Evolutionary conservation across 2,888 invertebrate genomes (phyloP).

Genomic region (Atrina japonica): DNA sequence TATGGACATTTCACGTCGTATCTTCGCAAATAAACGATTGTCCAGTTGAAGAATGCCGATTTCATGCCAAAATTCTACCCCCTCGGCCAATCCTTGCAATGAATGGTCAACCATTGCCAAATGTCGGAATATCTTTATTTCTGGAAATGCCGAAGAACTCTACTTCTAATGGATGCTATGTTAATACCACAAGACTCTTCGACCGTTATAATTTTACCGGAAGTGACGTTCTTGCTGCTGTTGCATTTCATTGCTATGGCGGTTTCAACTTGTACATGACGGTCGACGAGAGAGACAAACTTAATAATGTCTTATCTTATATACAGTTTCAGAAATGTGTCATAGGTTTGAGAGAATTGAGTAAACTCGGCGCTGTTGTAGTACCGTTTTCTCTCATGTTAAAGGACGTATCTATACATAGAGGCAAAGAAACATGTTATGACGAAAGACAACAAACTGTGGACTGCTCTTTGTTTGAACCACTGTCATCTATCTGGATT

Average conservation of each 20-base stretch:
- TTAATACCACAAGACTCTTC: background rate
- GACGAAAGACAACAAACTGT: background rate
- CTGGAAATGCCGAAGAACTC: too few relatives aligned
- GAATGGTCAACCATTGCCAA: too few relatives aligned
- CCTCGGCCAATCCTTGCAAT: too few relatives aligned
- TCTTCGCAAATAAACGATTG: too few relatives aligned
- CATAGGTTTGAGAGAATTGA: background rate
- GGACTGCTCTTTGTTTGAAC: background rate
- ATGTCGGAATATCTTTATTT: too few relatives aligned
- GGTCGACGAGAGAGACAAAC: background rate
- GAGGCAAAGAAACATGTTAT: background rate
- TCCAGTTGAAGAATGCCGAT: too few relatives aligned
- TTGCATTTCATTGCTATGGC: background rate
- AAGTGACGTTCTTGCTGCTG: background rate
- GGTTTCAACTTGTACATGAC: background rate
- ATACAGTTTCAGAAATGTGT: constrained; percentile 12
- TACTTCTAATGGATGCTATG: constrained; percentile 7
- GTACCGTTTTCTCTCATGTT: background rate
- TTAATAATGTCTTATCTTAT: constrained; percentile 1
- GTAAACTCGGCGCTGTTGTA: background rate
- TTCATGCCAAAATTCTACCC: too few relatives aligned
- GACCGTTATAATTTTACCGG: constrained; percentile 6
- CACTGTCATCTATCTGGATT: background rate
- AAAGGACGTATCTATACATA: background rate
- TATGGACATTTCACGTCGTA: too few relatives aligned